Conservation (phyloP, 2,888 invertebrate genomes). For the Drosophila prostipennis region DNA sequence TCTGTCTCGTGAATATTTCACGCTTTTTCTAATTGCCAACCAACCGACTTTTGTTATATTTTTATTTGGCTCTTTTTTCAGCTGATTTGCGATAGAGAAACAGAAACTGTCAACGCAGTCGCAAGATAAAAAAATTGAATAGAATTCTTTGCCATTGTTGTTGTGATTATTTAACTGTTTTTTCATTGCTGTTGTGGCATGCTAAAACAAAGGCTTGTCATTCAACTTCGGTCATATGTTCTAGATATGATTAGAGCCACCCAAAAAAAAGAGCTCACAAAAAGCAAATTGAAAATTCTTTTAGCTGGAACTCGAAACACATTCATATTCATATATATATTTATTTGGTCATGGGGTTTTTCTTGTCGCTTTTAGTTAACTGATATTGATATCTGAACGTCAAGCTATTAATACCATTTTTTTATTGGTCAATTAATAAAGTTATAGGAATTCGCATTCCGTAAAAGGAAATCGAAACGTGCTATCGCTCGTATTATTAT, state of each 20-base stretch:
- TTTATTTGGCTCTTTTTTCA: constrained; percentile 9
- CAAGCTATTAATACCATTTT: constrained; percentile 19
- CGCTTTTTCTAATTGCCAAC: constrained; percentile 40
- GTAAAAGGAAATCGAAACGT: neutral
- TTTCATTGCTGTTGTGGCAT: constrained; percentile 29
- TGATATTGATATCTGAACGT: constrained; percentile 32
- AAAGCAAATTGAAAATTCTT: constrained; percentile 23
- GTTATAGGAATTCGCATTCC: constrained; percentile 2
- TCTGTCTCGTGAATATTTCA: constrained; percentile 38
- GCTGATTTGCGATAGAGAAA: constrained; percentile 48
- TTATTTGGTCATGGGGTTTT: constrained; percentile 34
- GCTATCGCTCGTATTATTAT: no score
- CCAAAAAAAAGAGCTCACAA: constrained; percentile 11
- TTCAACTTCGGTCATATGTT: constrained; percentile 28
- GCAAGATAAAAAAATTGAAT: constrained; percentile 63
- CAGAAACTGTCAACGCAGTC: constrained; percentile 60
- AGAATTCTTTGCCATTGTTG: constrained; percentile 34
- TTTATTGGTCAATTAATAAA: constrained; percentile 35
- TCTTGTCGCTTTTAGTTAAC: constrained; percentile 20
- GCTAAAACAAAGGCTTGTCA: constrained; percentile 66
- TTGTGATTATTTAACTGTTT: constrained; percentile 47
- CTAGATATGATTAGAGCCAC: constrained; percentile 37
- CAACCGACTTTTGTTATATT: constrained; percentile 26
- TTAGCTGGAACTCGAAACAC: constrained; percentile 10
- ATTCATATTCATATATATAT: constrained; percentile 1